A percentile compares a stretch with the other conserved stretches of the same genome.
phyloP scores from a whole-genome alignment of 2,888 invertebrate genomes.

The Macrosiphum euphorbiae region DNA sequence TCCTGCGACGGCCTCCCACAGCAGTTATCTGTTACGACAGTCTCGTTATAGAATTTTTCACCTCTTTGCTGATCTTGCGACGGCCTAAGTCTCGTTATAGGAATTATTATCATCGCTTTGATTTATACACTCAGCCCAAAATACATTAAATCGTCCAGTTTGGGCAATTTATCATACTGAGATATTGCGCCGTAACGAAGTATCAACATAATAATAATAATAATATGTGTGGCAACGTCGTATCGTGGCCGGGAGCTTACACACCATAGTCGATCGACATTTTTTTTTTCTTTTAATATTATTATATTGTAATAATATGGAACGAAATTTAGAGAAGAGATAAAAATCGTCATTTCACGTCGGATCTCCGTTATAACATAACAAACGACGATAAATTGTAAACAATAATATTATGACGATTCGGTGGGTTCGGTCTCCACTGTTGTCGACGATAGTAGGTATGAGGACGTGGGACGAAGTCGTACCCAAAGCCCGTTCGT shows the following conservation, averaged over 20 bases:
- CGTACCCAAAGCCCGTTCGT: constrained; percentile 20
- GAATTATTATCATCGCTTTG: not conserved
- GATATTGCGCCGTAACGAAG: not conserved
- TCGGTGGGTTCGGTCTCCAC: not conserved
- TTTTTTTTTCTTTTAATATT: not conserved
- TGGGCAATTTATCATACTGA: not conserved
- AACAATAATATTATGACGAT: not conserved
- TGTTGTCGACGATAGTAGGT: too few species aligned
- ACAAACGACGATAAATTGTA: not conserved
- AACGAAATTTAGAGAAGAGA: not conserved
- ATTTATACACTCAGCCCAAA: not conserved
- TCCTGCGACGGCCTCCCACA: not conserved
- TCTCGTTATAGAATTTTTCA: not conserved
- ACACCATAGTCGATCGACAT: not conserved
- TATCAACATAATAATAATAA: not conserved
- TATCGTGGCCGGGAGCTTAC: not conserved
- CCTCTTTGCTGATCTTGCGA: not conserved
- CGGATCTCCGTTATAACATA: not conserved
- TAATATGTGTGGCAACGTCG: not conserved
- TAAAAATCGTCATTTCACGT: not conserved
- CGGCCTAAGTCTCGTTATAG: not conserved
- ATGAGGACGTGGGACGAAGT: not conserved
- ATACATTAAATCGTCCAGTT: not conserved
- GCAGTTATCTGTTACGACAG: not conserved
- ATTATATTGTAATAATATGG: not conserved